phyloP scores from a whole-genome alignment of 2,113 vertebrate species.

The Vanacampus margaritifer region DNA sequence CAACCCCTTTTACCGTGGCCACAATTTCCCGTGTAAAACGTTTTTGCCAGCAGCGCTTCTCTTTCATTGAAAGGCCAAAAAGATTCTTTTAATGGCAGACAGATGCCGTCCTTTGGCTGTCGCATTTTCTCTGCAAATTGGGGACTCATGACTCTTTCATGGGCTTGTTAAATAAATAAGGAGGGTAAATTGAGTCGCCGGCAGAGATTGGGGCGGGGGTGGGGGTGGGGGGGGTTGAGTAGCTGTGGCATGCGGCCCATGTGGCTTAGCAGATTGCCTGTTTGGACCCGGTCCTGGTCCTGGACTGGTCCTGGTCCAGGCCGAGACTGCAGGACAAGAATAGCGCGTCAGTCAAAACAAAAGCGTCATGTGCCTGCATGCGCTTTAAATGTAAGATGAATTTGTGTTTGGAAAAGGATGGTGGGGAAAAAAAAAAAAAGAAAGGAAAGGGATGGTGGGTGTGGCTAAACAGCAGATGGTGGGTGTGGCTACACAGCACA shows the following conservation, averaged over 20 bases:
- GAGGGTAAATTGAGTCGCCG: slow-evolving; percentile 50
- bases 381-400: too few relatives aligned
- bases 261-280: slow-evolving; percentile 39
- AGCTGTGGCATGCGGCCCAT: slow-evolving; percentile 42
- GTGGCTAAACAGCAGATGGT: too few relatives aligned
- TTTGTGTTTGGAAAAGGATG: too few relatives aligned
- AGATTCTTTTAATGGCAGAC: slow-evolving; percentile 52
- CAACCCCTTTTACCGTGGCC: not conserved
- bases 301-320: not conserved
- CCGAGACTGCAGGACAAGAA: slow-evolving; percentile 33
- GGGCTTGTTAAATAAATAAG: slow-evolving; percentile 61
- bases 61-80: slow-evolving; percentile 31
- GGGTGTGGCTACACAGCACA: too few relatives aligned
- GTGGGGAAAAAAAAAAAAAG: too few relatives aligned
- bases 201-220: slow-evolving; percentile 18
- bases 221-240: not conserved
- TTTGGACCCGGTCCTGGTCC: slow-evolving; percentile 38
- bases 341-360: slow-evolving; percentile 18
- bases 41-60: slow-evolving; percentile 8
- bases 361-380: not conserved
- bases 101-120: slow-evolving; percentile 52
- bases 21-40: not conserved
- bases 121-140: slow-evolving; percentile 30
- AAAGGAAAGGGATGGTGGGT: too few relatives aligned
- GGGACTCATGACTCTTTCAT: slow-evolving; percentile 65